A percentile compares a stretch with the other conserved stretches of the same genome.
phyloP scores from a whole-genome alignment of 2,888 invertebrate genomes.

The Caenorhabditis panamensis region DNA sequence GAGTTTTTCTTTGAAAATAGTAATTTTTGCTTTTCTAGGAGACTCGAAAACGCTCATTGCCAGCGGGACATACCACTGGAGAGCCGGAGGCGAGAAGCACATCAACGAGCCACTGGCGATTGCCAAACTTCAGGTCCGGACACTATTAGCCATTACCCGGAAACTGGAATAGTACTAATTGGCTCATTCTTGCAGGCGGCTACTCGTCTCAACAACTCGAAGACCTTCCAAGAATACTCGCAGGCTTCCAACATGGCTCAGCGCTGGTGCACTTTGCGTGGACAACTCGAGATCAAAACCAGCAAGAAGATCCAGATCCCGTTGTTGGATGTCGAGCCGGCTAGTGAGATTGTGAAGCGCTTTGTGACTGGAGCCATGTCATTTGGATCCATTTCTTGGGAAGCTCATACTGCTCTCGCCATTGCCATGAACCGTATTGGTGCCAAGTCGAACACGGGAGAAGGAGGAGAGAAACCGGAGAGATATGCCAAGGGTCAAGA shows the following conservation, averaged over 20 bases:
- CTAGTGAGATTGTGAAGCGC: constrained; percentile 94
- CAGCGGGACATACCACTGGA: constrained; percentile 96
- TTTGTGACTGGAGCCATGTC: constrained; percentile 96
- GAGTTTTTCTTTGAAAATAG: not conserved
- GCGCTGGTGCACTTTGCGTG: constrained; percentile 84
- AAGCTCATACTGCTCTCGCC: constrained; percentile 95
- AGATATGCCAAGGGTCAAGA: constrained; percentile 87
- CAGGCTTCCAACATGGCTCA: constrained; percentile 92
- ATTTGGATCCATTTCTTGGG: constrained; percentile 95
- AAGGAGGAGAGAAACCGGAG: constrained; percentile 89
- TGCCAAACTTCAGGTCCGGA: constrained; percentile 86
- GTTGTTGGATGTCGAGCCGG: constrained; percentile 92
- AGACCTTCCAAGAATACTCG: constrained; percentile 90
- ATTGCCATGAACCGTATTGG: constrained; percentile 97
- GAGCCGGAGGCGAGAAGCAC: constrained; percentile 92
- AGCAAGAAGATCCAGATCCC: constrained; percentile 88
- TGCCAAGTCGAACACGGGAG: constrained; percentile 98
- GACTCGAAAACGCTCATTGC: constrained; percentile 89
- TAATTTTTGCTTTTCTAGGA: constrained; percentile 77
- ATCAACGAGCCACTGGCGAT: constrained; percentile 94
- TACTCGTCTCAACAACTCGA: constrained; percentile 88
- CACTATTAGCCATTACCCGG: not conserved
- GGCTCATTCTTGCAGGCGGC: constrained; percentile 87
- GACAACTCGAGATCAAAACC: constrained; percentile 91
- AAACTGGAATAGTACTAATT: constrained; percentile 9